Evolutionary conservation across 2,888 invertebrate genomes (phyloP), one percentile per base, ranked within the genome.

Genomic region (Leptarthrus brevirostris): DNA sequence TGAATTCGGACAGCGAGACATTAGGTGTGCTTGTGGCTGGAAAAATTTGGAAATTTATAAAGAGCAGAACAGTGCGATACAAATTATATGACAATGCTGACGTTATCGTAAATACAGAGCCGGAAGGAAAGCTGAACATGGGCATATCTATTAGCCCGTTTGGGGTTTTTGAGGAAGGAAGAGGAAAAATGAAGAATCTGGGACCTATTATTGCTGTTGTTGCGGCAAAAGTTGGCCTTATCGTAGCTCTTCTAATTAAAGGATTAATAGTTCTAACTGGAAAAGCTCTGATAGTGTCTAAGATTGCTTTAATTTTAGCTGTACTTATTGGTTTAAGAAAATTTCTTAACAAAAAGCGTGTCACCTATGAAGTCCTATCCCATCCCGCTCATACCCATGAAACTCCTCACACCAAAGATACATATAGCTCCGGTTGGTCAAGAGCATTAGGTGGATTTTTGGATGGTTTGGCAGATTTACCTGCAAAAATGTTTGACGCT

Each of bases 301-400:
- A 95, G 88, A 90, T 94, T 70, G 94, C 94, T 2, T 87, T 95
- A 8, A 88, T 94, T 2, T 85, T 94, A 72, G 92, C 94, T 12
- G 90, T 91, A 53, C 91, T 94, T 78, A 92, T 94, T 77, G 94
- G 93, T 34, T 82, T 94, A 80, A 94, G 93, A 87, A 94, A 94
- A 80, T 86, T 95, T 49, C 90, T 94, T 84, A 90, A 90, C 64
- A 90, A 91, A 81, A 92, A 85, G 74, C 82, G 83, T 14, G 90
- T 93, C 30, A 92, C 91, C 0, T 92, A 92, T 81, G 92, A 92
- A 81, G 91, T 92, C 1, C 92, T 92, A 34, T 90, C 93, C 2
- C 91, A 92, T 79, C 89, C 90, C 0, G 91, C 90, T 75, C 89
- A 91, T 78, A 86, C 87, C 47, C 85, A 88, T 78, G 87, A 87